Base-by-base conservation (phyloP, 2,797 vertebrate species). In the Sebastes vulpes region DNA sequence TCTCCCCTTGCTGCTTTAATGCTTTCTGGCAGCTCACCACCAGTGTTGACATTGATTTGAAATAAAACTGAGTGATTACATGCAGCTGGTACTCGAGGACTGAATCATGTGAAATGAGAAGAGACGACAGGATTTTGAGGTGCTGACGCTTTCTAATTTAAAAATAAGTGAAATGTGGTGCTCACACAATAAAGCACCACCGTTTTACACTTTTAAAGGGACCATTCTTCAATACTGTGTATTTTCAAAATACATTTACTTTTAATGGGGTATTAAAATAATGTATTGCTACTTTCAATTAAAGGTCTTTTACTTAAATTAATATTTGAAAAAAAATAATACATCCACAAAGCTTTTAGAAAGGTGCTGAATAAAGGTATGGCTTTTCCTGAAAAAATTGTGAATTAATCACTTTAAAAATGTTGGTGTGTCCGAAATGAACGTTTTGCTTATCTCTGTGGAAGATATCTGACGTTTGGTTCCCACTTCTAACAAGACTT, bases 31-130 rank as follows among this genome's bases (percentile, higher is more conserved):
- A 23, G n/a, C 20, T 32, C 25, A 50, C 16, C 42, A 46, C 7
- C 9, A 21, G 32, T 54, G 66, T 21, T 75, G 68, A 79, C 57
- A 67, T 26, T 61, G 35, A 84, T 72, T 28, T 52, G 1, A 46
- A 72, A 86, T 67, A 50, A 72, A 73, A 66, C 12, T 29, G 61
- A 73, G 60, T 32, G 23, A 81, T 67, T 60, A 35, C 16, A 50
- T 29, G 28, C 50, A 52, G 21, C 29, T 28, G 54, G 4, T 56
- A 26, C 42, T 31, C 9, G 10, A 61, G 16, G 64, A 26, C 1
- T 65, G 52, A 59, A 73, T 56, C 61, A 54, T 28, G 21, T 10
- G 11, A 9, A 50, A 4, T 53, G 65, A 28, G 3, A 72, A n/a
- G 11, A 31, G 38, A 61, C 32, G 1, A n/a, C 0, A 0, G 11